Percentiles rank a stretch among this genome's conserved stretches.
Evolutionary conservation across 1,140 invertebrate genomes (phyloP).

Genomic region (Dryas iulia): DNA sequence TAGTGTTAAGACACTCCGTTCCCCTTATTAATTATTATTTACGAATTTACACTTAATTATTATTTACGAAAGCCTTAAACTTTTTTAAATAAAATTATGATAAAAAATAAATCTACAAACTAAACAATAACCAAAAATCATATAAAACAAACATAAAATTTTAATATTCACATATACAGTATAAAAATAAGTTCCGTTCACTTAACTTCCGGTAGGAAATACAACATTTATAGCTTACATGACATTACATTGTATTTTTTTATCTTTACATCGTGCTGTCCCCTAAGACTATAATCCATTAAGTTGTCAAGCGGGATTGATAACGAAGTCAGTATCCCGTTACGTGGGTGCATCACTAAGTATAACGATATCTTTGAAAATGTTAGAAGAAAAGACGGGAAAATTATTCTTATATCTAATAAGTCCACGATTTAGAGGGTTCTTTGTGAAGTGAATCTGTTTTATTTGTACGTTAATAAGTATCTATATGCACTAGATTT

Average conservation of each 20-base stretch:
- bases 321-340: conserved; percentile 58
- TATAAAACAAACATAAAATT: background rate
- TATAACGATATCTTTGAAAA: conserved; percentile 23
- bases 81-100: no score
- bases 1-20: no score
- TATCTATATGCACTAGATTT: no score
- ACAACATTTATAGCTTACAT: conserved; percentile 15
- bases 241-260: conserved; percentile 23
- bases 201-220: background rate
- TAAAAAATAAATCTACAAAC: no score
- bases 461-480: background rate
- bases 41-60: no score
- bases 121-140: background rate
- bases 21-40: no score
- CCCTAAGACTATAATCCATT: conserved; percentile 61
- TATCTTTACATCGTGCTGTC: conserved; percentile 24
- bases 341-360: conserved; percentile 56
- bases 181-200: background rate
- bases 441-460: background rate
- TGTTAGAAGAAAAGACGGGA: conserved; percentile 7
- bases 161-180: background rate
- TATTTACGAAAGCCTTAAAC: no score
- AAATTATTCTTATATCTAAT: background rate
- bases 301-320: conserved; percentile 68
- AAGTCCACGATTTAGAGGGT: background rate